Base-by-base conservation (phyloP, 2,888 invertebrate species). In the Agonopterix arenella region DNA sequence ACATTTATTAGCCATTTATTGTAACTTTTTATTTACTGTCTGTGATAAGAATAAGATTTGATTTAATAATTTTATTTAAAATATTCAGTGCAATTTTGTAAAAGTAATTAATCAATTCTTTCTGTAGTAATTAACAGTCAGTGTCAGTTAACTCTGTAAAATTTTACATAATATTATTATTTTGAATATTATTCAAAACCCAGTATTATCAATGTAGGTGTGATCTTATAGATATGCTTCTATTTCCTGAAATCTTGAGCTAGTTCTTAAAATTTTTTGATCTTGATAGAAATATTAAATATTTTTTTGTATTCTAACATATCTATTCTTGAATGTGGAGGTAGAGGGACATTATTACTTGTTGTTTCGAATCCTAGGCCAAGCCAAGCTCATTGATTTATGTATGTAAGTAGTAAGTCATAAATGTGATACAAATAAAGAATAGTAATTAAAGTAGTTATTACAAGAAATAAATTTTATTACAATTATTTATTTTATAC, bases 381-480 rank as follows among this genome's bases (percentile, higher is more conserved):
- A 64, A 66, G 70, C 65, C 52, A 62, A 62, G 66, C 69, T 69
- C 68, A 54, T 58, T 54, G 47, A 53, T 57, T 45, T 66, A 69
- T 60, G 56, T 59, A 61, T 73, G 65, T 66, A 61, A 53, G 62
- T 76, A 68, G 64, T 50, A 73, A 70, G 67, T 72, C 64, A 66
- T 76, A 66, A 75, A 77, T 80, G 78, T 78, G 80, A 77, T 79
- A 80, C 61, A 68, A 70, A 63, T 68, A 66, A 66, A 43, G 10
- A 11, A 46, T 46, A 46, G 36, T 37, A 11, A 9, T 36, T 36
- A 50, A 45, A 45, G 18, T 45, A 45, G 44, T 11, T 28, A 45
- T 10, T 45, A 9, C 18, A 43, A 11, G 13, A 13, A 28, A 45
- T 11, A 9, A 36, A 9, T 2, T 11, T 36, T 37, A 10, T 38